phyloP scores from a whole-genome alignment of 2,113 vertebrate species.

The Rattus norvegicus region DNA sequence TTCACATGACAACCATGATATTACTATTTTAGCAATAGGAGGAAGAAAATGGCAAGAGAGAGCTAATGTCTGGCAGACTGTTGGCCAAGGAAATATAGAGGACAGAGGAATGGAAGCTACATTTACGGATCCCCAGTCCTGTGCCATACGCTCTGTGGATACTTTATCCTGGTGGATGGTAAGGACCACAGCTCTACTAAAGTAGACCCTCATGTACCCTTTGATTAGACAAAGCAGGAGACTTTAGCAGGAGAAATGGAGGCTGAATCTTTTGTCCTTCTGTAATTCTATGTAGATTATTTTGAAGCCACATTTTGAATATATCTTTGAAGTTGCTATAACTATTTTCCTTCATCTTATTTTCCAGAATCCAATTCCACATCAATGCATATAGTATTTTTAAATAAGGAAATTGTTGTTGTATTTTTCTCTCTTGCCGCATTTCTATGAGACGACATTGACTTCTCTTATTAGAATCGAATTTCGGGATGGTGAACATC shows the following conservation, averaged over 20 bases:
- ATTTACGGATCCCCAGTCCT: neutral
- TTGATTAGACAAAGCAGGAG: neutral
- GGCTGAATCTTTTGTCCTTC: neutral
- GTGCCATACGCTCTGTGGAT: no score
- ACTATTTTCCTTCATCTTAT: conserved; percentile 82
- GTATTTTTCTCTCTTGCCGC: conserved; percentile 82
- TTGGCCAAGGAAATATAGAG: neutral
- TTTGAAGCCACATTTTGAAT: conserved; percentile 58
- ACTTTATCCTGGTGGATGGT: neutral
- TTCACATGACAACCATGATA: neutral
- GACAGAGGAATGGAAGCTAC: no score
- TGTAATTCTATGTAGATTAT: neutral
- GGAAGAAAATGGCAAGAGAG: neutral
- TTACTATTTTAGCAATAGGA: neutral
- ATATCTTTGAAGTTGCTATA: conserved; percentile 40
- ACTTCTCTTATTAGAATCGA: conserved; percentile 83
- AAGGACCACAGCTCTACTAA: neutral
- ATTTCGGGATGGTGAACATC: conserved; percentile 81
- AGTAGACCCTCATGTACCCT: neutral
- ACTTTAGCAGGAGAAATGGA: neutral
- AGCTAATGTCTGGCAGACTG: neutral
- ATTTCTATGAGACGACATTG: conserved; percentile 82
- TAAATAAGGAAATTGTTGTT: conserved; percentile 84
- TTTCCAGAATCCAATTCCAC: conserved; percentile 83
- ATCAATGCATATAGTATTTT: conserved; percentile 84